These are phyloP conservation scores for Cirrhinus molitorella DNA, from an alignment of 2,797 vertebrate genomes.

Conservation along the genomic window DNA sequence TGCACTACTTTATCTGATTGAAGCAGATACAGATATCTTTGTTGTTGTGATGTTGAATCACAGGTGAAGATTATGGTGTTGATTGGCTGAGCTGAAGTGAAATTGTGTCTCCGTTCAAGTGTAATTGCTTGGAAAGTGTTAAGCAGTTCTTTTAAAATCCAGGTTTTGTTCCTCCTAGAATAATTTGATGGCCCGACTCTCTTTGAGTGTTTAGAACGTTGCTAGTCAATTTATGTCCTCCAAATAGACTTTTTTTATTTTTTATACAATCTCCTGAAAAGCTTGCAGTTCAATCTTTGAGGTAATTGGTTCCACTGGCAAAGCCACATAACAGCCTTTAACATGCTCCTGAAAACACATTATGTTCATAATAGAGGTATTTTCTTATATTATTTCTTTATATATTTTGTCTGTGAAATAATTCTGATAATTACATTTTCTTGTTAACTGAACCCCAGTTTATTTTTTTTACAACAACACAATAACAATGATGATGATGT, in stretches of 20 bases:
- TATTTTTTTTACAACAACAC: neutral
- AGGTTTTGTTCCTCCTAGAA: constrained; percentile 1
- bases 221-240: neutral
- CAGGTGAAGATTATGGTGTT: constrained; percentile 2
- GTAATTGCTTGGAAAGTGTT: constrained; percentile 30
- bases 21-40: neutral
- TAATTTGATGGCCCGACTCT: neutral
- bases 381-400: neutral
- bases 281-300: constrained; percentile 3
- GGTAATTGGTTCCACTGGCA: constrained; percentile 5
- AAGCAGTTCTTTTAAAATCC: neutral
- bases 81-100: neutral
- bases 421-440: neutral
- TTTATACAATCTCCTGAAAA: constrained; percentile 12
- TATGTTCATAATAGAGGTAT: constrained; percentile 12
- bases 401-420: neutral
- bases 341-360: neutral
- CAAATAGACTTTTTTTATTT: neutral
- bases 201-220: neutral
- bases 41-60: constrained; percentile 9
- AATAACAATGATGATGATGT: neutral
- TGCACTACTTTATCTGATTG: neutral
- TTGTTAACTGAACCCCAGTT: neutral
- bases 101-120: constrained; percentile 13
- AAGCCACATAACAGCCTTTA: constrained; percentile 20